Percentiles rank a stretch among this genome's conserved stretches.
phyloP scores from a whole-genome alignment of 2,888 invertebrate species.

The Pachydiplax longipennis region DNA sequence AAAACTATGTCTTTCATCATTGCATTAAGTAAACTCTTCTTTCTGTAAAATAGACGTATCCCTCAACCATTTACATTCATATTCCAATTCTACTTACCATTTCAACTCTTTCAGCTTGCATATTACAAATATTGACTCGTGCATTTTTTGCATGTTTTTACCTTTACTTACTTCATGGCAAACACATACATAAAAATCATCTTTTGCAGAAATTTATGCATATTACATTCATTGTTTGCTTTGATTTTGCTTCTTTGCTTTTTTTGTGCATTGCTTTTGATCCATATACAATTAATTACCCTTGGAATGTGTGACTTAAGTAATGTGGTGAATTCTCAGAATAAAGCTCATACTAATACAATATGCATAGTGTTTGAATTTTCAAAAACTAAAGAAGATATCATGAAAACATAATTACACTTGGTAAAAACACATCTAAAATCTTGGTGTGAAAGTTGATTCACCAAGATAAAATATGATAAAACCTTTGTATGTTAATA shows the following conservation, averaged over 20 bases:
- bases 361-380: too few relatives aligned
- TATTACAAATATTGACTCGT: not conserved
- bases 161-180: not conserved
- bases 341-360: too few relatives aligned
- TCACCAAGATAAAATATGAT: too few relatives aligned
- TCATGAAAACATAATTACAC: too few relatives aligned
- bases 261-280: not conserved
- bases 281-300: not conserved
- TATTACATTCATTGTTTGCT: not conserved
- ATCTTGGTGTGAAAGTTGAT: too few relatives aligned
- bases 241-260: not conserved
- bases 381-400: too few relatives aligned
- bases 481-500: too few relatives aligned
- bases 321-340: too few relatives aligned
- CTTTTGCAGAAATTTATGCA: not conserved
- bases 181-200: not conserved
- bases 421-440: too few relatives aligned
- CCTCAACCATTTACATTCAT: not conserved
- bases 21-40: not conserved
- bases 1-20: not conserved
- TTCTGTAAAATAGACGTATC: not conserved
- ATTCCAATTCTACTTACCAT: not conserved
- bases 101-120: not conserved
- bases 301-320: too few relatives aligned
- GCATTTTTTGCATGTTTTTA: not conserved